Base-by-base conservation (phyloP, 2,797 vertebrate genomes). In the Denticeps clupeoides region DNA sequence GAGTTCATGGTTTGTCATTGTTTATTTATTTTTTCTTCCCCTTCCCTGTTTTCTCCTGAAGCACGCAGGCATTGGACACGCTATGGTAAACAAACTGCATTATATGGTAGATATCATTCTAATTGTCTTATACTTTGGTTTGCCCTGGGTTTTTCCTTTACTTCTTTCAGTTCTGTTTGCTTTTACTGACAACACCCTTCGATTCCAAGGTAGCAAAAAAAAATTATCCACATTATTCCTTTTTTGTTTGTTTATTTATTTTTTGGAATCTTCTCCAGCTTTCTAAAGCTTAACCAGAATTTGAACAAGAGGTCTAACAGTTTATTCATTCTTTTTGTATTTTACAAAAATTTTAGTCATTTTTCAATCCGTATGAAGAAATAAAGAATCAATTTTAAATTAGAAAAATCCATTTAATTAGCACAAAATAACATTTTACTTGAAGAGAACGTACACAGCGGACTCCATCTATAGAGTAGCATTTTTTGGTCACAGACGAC, bases 51-150 rank as follows among this genome's bases (percentile, higher is more conserved):
- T 78, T 79, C 73, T 80, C 78, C 65, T 82, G 77, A 85, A 93
- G 90, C 90, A 93, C 89, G 89, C 89, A 90, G 91, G 91, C 86
- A 95, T 93, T 85, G 91, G 91, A 93, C 91, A 95, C 90, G 91
- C 91, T 92, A 92, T 93, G 91, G 91, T 95, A 95, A 95, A 95
- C 91, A 95, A 92, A 92, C 91, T 95, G 87, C 91, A 93, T 91
- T 95, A 95, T 89, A 91, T 95, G 90, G 90, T 95, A 95, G 91
- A 89, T 95, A 93, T 93, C 90, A 92, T 89, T 93, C 89, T 91
- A 91, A 90, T 91, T 91, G 88, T 95, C 87, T 81, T 83, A 78
- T 84, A 82, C 82, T 88, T 92, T 88, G 87, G 89, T 91, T 91
- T 91, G 87, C 86, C 87, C 89, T 87, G 87, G 87, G 83, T 87